Percentiles rank a stretch among this genome's conserved stretches.
phyloP scores from a whole-genome alignment of 2,888 invertebrate species.

The Prosopocoilus inquinatus region DNA sequence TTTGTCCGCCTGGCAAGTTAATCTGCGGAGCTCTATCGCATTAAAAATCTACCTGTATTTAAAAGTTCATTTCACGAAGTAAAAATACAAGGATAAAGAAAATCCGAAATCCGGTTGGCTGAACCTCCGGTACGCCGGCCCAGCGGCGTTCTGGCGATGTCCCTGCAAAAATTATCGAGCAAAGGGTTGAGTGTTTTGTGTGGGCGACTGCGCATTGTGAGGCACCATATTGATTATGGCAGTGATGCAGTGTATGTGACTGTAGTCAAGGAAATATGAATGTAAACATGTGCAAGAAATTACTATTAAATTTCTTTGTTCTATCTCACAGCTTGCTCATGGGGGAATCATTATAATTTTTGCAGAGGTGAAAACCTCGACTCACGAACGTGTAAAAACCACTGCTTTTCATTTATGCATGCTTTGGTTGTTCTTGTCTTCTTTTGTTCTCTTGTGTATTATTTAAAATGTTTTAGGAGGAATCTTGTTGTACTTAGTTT shows the following conservation, averaged over 20 bases:
- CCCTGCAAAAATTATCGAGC: not conserved
- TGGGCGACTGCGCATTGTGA: slow-evolving; percentile 27
- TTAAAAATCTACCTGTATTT: no score
- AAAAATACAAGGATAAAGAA: no score
- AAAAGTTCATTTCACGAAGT: no score
- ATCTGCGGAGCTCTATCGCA: no score
- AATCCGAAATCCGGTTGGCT: not conserved
- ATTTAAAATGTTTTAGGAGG: no score
- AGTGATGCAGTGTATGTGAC: slow-evolving; percentile 22
- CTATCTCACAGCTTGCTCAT: not conserved
- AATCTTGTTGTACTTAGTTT: no score
- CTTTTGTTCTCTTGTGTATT: no score
- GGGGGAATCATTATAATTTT: not conserved
- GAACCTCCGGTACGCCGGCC: slow-evolving; percentile 4
- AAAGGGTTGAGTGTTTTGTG: slow-evolving; percentile 17
- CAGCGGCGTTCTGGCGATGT: not conserved
- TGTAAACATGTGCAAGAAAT: slow-evolving; percentile 23
- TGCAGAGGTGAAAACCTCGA: no score
- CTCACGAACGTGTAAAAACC: no score
- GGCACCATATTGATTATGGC: slow-evolving; percentile 28
- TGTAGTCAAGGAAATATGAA: slow-evolving; percentile 29
- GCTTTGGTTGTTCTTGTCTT: no score
- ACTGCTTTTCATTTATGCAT: no score
- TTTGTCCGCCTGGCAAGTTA: no score
- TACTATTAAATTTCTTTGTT: slow-evolving; percentile 9